Conservation (phyloP, 1,140 invertebrate species). For the Trissolcus basalis region DNA sequence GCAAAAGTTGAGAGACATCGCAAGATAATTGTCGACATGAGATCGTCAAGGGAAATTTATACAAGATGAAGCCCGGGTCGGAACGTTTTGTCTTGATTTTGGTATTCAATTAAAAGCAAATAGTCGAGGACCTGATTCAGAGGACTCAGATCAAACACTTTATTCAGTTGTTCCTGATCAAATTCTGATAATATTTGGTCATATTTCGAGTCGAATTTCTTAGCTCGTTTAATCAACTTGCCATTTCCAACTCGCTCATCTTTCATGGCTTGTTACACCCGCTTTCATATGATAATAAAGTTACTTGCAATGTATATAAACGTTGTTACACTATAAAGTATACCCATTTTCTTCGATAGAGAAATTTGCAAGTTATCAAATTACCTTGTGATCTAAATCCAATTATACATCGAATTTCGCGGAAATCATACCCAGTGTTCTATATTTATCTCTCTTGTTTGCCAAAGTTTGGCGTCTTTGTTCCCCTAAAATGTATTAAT, state of each 20-base stretch:
- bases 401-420: no score
- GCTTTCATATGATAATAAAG: no score
- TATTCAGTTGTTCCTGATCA: not conserved
- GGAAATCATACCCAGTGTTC: no score
- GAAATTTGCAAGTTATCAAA: no score
- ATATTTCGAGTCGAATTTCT: not conserved
- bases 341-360: no score
- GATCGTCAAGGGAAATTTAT: no score
- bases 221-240: not conserved
- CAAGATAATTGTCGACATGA: not conserved
- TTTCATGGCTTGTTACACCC: not conserved
- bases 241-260: not conserved
- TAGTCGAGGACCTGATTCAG: not conserved
- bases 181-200: not conserved
- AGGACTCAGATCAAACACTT: not conserved
- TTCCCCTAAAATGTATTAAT: not conserved
- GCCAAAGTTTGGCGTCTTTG: conserved; percentile 1
- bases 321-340: no score
- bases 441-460: not conserved
- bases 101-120: conserved; percentile 3
- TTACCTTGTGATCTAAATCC: no score
- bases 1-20: not conserved
- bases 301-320: no score
- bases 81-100: not conserved
- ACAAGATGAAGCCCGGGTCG: not conserved